Evolutionary conservation across 2,888 invertebrate genomes (phyloP).

Genomic region (Cenopis cana): DNA sequence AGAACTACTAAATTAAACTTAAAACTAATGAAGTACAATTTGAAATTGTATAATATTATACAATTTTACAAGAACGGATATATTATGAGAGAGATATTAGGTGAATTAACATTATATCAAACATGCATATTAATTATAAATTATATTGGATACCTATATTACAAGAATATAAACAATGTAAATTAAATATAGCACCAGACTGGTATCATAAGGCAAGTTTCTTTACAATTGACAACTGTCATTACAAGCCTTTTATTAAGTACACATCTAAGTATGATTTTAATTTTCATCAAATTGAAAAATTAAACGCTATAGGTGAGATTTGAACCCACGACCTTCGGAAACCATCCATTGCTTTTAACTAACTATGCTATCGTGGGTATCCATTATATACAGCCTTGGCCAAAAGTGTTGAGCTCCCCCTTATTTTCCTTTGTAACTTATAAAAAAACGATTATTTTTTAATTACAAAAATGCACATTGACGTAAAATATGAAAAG

Average conservation of each 20-base stretch:
- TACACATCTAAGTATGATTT: background rate
- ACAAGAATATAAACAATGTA: conserved; percentile 3
- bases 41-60: background rate
- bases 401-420: too few species aligned
- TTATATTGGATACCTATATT: background rate
- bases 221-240: conserved; percentile 3
- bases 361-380: too few species aligned
- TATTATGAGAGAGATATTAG: background rate
- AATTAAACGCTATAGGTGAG: too few species aligned
- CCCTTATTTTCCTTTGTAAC: too few species aligned
- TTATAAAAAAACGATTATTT: too few species aligned
- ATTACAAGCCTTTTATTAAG: background rate
- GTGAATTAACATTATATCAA: conserved; percentile 9
- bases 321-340: too few species aligned
- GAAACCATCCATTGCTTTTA: too few species aligned
- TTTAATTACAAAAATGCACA: too few species aligned
- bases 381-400: too few species aligned
- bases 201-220: conserved; percentile 13
- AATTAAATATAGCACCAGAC: conserved; percentile 20
- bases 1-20: background rate
- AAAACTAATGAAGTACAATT: background rate
- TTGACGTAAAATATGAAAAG: too few species aligned
- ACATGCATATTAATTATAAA: background rate
- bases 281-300: too few species aligned
- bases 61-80: background rate